Percentiles rank a stretch among this genome's conserved stretches.
These are phyloP conservation scores for Tipula helvola DNA, from an alignment of 2,888 invertebrate species.

Conservation along the genomic window DNA sequence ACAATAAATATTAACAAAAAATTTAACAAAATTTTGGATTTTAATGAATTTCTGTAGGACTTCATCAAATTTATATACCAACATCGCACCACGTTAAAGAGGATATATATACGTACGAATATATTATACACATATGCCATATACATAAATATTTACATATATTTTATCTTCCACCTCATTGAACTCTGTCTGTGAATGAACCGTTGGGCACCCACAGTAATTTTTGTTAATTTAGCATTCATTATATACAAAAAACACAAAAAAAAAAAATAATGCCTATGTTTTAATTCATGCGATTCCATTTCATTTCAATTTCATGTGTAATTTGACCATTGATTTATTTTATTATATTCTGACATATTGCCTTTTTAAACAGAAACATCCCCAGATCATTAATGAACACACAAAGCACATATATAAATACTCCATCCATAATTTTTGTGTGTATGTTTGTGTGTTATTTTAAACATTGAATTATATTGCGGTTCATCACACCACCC, in stretches of 20 bases:
- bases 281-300: constrained; percentile 4
- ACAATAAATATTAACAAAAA: neutral
- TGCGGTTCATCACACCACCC: constrained; percentile 4
- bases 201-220: neutral
- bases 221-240: constrained; percentile 4
- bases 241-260: neutral
- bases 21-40: neutral
- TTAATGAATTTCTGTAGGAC: neutral
- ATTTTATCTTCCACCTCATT: neutral
- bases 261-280: neutral
- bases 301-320: constrained; percentile 4
- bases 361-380: constrained; percentile 4
- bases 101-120: neutral
- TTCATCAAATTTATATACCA: neutral
- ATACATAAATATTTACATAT: neutral
- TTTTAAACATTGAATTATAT: constrained; percentile 4
- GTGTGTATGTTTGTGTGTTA: neutral
- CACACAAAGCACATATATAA: neutral
- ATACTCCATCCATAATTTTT: neutral
- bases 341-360: constrained; percentile 4
- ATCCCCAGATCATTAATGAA: constrained; percentile 4
- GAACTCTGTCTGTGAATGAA: neutral
- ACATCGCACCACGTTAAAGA: neutral
- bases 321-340: constrained; percentile 4
- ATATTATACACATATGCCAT: neutral